Evolutionary conservation across 64 coral and sea anemone genomes (phyloP).

Genomic region (Montipora efflorescens): DNA sequence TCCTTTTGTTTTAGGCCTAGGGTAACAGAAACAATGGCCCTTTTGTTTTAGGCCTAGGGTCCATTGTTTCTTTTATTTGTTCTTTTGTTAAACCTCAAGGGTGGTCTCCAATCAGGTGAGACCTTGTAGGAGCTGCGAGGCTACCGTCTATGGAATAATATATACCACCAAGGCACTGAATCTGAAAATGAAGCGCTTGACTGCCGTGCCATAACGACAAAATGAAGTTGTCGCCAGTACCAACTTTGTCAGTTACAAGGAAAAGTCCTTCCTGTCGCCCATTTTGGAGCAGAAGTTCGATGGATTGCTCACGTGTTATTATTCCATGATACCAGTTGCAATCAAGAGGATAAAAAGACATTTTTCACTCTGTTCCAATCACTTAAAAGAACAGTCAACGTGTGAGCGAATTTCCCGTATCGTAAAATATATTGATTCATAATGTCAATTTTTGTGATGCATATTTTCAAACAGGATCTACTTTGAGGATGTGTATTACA

Average conservation of each 20-base stretch:
- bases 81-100: no score
- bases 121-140: no score
- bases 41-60: no score
- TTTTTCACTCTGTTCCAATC: constrained; percentile 14
- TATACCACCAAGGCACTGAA: constrained; percentile 87
- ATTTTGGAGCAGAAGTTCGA: constrained; percentile 76
- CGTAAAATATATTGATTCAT: no score
- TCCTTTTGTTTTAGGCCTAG: no score
- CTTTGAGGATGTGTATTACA: background rate
- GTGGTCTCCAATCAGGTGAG: no score
- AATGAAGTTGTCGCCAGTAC: constrained; percentile 74
- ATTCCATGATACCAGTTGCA: constrained; percentile 85
- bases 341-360: constrained; percentile 40
- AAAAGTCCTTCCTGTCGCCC: constrained; percentile 93
- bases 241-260: constrained; percentile 93
- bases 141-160: constrained; percentile 90
- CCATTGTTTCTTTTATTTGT: no score
- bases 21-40: no score
- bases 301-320: constrained; percentile 86
- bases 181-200: constrained; percentile 95
- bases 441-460: no score
- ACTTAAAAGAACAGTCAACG: background rate
- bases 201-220: constrained; percentile 91
- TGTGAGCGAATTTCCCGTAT: background rate
- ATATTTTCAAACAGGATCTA: background rate